Base-by-base conservation (phyloP, 2,888 invertebrate species). In the Cerceris ruficornis region DNA sequence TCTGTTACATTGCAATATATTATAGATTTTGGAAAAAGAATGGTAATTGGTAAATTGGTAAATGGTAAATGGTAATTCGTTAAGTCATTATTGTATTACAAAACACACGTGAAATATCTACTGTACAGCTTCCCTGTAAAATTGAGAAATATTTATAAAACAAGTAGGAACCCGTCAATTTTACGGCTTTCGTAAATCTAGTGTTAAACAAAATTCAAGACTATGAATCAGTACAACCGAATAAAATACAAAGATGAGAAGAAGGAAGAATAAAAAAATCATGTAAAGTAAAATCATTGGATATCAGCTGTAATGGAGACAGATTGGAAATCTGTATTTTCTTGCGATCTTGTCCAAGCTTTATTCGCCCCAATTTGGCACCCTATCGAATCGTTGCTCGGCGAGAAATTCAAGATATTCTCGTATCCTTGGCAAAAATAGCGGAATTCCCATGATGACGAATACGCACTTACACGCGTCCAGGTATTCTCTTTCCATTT, bases 401-500 rank as follows among this genome's bases (percentile, higher is more conserved):
- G 50, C 57, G 14, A 52, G 46, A 59, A 66, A 61, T 17, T 66
- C 55, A 14, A 65, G 77, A 58, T 55, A n/a, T 68, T 14, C 41
- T 60, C 58, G 17, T 69, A 59, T 69, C 43, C 73, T 62, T 73
- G 54, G 66, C 74, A 59, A 69, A 50, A 69, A 54, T 73, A 57
- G 49, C 59, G 66, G 60, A 68, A 68, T 28, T 28, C 28, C 28
- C 28, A 28, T 52, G 65, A 65, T 65, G 52, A 71, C 76, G 72
- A 69, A 61, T 67, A 77, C 74, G 68, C 75, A 71, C 71, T 81
- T 76, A 77, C 70, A 73, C 81, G 68, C 65, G 76, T 75, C 73
- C 67, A 60, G 69, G 67, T 80, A 80, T 80, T 74, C 82, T 81
- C 70, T 70, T 64, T 74, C 68, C 68, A 66, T 59, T 76, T 55